These are phyloP conservation scores for Porites lobata DNA, from an alignment of 92 coral and sea anemone species.

Conservation along the genomic window DNA sequence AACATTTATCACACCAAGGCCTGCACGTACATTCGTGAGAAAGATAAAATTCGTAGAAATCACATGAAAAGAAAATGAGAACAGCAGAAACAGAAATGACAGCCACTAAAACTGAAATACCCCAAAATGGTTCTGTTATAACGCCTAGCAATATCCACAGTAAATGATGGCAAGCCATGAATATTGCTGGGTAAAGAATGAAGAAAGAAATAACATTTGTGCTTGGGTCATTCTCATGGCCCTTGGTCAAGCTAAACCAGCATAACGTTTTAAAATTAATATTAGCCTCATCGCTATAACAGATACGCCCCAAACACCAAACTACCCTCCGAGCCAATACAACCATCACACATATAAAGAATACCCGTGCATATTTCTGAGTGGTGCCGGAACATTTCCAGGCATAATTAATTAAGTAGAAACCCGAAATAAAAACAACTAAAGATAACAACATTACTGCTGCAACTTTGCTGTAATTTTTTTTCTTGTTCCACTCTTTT, in stretches of 20 bases:
- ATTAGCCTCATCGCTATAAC: too few relatives aligned
- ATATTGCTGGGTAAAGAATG: slow-evolving; percentile 43
- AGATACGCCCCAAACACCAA: neutral
- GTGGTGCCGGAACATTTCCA: too few relatives aligned
- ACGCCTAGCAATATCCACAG: slow-evolving; percentile 73
- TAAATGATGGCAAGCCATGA: slow-evolving; percentile 53
- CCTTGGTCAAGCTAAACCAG: neutral
- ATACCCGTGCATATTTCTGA: too few relatives aligned
- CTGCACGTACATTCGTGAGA: too few relatives aligned
- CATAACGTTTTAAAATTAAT: too few relatives aligned
- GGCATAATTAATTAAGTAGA: neutral
- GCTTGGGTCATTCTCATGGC: slow-evolving; percentile 4
- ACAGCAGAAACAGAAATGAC: neutral
- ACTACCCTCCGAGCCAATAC: neutral
- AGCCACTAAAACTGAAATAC: slow-evolving; percentile 54
- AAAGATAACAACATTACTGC: slow-evolving; percentile 1
- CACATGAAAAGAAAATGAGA: neutral
- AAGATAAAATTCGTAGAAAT: neutral
- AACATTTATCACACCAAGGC: too few relatives aligned
- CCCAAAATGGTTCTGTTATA: slow-evolving; percentile 79
- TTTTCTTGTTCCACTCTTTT: neutral
- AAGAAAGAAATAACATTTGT: neutral
- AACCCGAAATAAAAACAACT: neutral
- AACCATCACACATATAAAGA: neutral
- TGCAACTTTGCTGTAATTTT: neutral